Conservation (phyloP, 2,888 invertebrate genomes). For the Paralinhomoeus sp. region DNA sequence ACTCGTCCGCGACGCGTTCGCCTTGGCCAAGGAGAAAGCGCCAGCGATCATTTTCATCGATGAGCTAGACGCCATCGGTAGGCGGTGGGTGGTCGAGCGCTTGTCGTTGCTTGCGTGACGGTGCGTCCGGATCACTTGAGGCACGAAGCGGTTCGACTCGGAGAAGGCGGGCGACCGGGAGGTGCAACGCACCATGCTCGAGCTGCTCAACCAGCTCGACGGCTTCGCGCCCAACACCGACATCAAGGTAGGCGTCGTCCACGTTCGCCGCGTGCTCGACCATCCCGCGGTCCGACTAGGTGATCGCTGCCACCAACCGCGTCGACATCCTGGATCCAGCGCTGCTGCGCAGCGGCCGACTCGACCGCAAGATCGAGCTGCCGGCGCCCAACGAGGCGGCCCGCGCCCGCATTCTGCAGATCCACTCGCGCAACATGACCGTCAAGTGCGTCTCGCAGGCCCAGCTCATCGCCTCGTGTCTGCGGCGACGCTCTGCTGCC, state of each 20-base stretch:
- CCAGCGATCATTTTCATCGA: background rate
- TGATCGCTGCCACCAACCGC: constrained; percentile 1
- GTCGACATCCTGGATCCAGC: constrained; percentile 1
- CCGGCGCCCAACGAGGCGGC: background rate
- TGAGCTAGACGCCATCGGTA: constrained; percentile 25
- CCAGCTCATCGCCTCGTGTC: no score
- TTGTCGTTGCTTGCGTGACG: no score
- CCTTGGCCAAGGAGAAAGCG: constrained; percentile 14
- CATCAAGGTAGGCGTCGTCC: constrained; percentile 84
- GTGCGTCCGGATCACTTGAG: no score
- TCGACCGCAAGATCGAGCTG: constrained; percentile 2
- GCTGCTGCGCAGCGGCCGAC: background rate
- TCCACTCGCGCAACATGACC: background rate
- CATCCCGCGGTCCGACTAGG: background rate
- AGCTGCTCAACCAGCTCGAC: constrained; percentile 33
- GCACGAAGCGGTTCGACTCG: constrained; percentile 1
- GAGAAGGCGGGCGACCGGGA: constrained; percentile 7
- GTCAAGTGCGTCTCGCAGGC: constrained; percentile 9
- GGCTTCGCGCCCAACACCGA: constrained; percentile 93
- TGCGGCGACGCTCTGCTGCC: no score
- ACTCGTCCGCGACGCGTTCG: constrained; percentile 51
- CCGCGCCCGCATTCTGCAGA: no score
- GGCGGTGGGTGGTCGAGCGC: background rate
- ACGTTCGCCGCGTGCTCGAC: constrained; percentile 1
- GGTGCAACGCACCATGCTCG: constrained; percentile 1